Conservation (phyloP, 2,113 vertebrate genomes). For the Plecotus auritus region DNA sequence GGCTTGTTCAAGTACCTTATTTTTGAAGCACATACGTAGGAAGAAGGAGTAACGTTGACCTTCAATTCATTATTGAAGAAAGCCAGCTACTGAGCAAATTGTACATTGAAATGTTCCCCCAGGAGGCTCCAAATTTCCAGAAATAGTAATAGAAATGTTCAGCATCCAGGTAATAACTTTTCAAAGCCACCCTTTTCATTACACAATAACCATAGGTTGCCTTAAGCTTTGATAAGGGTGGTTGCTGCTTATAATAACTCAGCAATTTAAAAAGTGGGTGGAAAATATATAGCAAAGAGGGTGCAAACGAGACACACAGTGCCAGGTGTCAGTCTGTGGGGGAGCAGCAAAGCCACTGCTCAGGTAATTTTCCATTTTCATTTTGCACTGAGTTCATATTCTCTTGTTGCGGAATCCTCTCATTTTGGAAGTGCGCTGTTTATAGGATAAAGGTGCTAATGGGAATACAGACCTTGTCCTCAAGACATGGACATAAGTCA, state of each 20-base stretch:
- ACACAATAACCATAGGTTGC: neutral
- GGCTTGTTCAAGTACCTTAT: neutral
- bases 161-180: neutral
- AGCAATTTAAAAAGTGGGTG: neutral
- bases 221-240: neutral
- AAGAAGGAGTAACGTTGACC: neutral
- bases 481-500: neutral
- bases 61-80: slow-evolving; percentile 22
- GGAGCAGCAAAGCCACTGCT: neutral
- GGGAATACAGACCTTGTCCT: neutral
- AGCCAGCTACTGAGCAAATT: neutral
- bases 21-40: neutral
- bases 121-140: neutral
- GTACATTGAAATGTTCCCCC: neutral
- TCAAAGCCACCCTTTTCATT: neutral
- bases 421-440: neutral
- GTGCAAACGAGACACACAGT: neutral
- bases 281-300: neutral
- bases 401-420: neutral
- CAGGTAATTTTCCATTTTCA: neutral
- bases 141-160: neutral
- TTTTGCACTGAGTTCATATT: neutral
- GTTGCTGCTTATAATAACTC: neutral
- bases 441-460: neutral
- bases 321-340: neutral